Conservation (phyloP, 2,888 invertebrate species). For the Tridacna gigas region DNA sequence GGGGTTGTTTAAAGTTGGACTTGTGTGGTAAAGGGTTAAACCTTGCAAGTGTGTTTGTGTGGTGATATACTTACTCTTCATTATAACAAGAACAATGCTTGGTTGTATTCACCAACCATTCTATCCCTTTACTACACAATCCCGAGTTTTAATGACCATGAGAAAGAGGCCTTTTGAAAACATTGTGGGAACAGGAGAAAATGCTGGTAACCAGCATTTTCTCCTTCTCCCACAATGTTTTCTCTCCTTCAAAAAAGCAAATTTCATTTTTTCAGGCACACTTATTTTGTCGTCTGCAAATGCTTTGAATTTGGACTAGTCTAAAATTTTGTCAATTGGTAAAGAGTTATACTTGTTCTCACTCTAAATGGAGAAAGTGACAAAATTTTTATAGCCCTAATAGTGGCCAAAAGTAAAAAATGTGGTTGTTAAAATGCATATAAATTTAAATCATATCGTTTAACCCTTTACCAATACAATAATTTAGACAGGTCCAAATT, state of each 20-base stretch:
- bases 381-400: too few species aligned
- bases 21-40: neutral
- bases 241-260: neutral
- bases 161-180: neutral
- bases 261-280: neutral
- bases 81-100: too few species aligned
- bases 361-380: too few species aligned
- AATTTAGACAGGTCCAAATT: too few species aligned
- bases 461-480: too few species aligned
- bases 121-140: neutral
- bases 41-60: neutral
- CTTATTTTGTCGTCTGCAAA: neutral
- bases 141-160: neutral
- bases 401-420: too few species aligned
- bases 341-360: too few species aligned
- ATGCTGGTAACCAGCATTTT: neutral
- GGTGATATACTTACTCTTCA: too few species aligned
- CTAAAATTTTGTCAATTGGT: neutral
- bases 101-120: too few species aligned
- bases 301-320: neutral
- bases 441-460: too few species aligned
- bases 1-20: neutral
- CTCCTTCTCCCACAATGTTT: neutral
- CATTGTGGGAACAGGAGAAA: neutral
- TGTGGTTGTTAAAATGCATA: too few species aligned